These are phyloP conservation scores for Sinopyrophorus schimmeli DNA, from an alignment of 2,888 invertebrate genomes.

Conservation along the genomic window DNA sequence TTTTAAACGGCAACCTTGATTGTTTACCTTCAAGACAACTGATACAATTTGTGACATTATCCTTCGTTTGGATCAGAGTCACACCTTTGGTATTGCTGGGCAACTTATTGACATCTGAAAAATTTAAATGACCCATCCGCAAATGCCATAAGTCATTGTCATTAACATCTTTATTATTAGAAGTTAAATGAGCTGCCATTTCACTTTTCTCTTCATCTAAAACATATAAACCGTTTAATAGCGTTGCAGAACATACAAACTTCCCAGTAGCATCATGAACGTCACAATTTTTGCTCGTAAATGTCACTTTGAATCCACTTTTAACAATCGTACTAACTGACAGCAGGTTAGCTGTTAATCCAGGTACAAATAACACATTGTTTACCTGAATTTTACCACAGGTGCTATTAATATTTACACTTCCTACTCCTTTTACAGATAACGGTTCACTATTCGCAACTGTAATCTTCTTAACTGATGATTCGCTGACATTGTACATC, in stretches of 20 bases:
- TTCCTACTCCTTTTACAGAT: no score
- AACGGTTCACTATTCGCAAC: no score
- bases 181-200: constrained; percentile 8
- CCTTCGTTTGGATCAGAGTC: no score
- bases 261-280: constrained; percentile 15
- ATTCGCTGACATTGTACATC: no score
- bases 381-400: no score
- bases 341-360: constrained; percentile 23
- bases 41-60: constrained; percentile 31
- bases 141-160: constrained; percentile 10
- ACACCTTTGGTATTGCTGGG: no score
- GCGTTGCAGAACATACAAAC: constrained; percentile 15
- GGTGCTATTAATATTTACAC: no score
- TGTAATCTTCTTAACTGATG: no score
- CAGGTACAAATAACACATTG: constrained; percentile 24
- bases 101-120: constrained; percentile 9
- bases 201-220: neutral
- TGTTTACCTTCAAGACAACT: constrained; percentile 36
- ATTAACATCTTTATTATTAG: no score
- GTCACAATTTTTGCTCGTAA: constrained; percentile 10
- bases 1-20: constrained; percentile 34
- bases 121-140: constrained; percentile 12
- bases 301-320: constrained; percentile 22
- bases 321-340: constrained; percentile 28
- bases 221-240: constrained; percentile 6